Base-by-base conservation (phyloP, 2,113 vertebrate genomes). In the Nothoprocta perdicaria region DNA sequence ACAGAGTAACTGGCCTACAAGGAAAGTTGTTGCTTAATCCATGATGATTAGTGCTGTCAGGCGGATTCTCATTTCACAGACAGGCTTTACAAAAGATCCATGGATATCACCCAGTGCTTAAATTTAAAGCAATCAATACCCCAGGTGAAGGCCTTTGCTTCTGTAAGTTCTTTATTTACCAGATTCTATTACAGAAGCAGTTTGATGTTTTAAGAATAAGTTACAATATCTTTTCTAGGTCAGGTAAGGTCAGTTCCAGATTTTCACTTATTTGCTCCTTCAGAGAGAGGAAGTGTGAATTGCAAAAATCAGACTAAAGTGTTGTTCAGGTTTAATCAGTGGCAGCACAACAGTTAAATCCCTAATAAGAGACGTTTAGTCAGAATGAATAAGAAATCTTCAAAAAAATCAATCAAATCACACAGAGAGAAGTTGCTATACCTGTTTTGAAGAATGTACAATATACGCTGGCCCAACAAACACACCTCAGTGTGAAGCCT, bases 31-130 rank as follows among this genome's bases (percentile, higher is more conserved):
- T 79, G 58, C 26, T 80, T 95, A 94, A 95, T 81, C 92, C 88
- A 81, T 1, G 2, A 71, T 50, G 63, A 90, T 93, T 90, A 92
- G 69, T 27, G 60, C 90, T 86, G 80, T 48, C 90, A 90, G 81
- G n/a, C 88, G 67, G 92, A 93, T 94, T 89, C 93, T 92, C 67
- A 86, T 93, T 88, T 85, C 95, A 69, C 27, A 76, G 78, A 92
- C 27, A 92, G 67, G 92, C 88, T 94, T 95, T 90, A 95, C 71
- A 86, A 53, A 88, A 91, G 92, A 92, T 66, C 84, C 84, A 87
- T 48, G 86, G 92, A 67, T 84, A 88, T 76, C 78, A 82, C 60
- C 82, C 38, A 88, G 43, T 7, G 6, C 75, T 95, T 84, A 72
- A 66, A 90, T 94, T 79, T 84, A 93, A 95, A 90, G 75, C 71